A percentile compares a stretch with the other conserved stretches of the same genome.
Evolutionary conservation across 1,140 invertebrate species (phyloP).

Genomic region (Drosophila repletoides): DNA sequence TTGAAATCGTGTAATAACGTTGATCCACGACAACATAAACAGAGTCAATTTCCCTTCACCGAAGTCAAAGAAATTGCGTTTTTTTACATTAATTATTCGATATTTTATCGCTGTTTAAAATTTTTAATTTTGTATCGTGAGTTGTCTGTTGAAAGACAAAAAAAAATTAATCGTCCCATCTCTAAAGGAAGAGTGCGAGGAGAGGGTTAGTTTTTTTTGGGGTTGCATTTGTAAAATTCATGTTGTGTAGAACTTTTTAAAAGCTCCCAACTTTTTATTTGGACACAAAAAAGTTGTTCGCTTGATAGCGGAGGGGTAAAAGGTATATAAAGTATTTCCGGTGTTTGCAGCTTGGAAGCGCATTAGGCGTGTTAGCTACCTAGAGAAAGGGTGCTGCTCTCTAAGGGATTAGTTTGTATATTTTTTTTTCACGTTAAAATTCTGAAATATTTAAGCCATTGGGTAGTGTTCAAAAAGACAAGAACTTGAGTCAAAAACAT

Average conservation of each 20-base stretch:
- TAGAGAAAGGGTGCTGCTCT: neutral
- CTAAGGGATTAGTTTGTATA: constrained; percentile 17
- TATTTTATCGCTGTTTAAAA: too few relatives aligned
- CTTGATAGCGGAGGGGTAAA: neutral
- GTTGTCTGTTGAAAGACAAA: too few relatives aligned
- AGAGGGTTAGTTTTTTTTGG: constrained; percentile 3
- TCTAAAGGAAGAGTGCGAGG: neutral
- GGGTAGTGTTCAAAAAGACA: too few relatives aligned
- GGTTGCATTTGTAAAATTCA: constrained; percentile 36
- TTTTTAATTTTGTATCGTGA: too few relatives aligned
- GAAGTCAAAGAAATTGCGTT: too few relatives aligned
- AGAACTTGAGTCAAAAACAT: too few relatives aligned
- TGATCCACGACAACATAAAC: too few relatives aligned
- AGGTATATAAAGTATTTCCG: neutral
- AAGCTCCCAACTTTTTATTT: constrained; percentile 45
- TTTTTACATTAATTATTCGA: too few relatives aligned
- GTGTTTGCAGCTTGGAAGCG: constrained; percentile 22
- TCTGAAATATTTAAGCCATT: neutral
- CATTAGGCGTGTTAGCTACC: constrained; percentile 53
- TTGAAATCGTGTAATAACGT: too few relatives aligned
- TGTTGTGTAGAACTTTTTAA: constrained; percentile 46
- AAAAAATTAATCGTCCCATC: too few relatives aligned
- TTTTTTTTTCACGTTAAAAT: constrained; percentile 7
- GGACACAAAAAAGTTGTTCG: constrained; percentile 40
- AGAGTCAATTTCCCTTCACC: too few relatives aligned